phyloP scores from a whole-genome alignment of 1,140 invertebrate species.

The Aethina tumida region DNA sequence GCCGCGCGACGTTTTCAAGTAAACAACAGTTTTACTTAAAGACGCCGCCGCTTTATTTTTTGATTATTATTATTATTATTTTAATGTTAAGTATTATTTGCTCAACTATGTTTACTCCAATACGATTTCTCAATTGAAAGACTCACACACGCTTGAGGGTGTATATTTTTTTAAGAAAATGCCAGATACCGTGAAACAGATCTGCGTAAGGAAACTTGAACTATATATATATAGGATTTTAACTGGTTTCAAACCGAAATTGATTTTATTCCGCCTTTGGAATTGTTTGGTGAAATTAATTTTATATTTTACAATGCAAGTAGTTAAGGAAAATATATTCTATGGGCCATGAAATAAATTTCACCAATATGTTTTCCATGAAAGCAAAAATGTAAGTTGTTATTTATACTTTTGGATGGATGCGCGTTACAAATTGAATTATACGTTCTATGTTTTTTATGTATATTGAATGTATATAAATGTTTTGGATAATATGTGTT shows the following conservation, averaged over 20 bases:
- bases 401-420: constrained; percentile 17
- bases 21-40: not conserved
- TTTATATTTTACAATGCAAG: constrained; percentile 14
- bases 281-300: constrained; percentile 17
- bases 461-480: too few relatives aligned
- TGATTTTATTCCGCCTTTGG: constrained; percentile 16
- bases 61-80: constrained; percentile 8
- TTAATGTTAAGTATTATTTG: constrained; percentile 14
- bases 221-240: not conserved
- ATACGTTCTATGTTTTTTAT: too few relatives aligned
- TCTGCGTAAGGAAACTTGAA: constrained; percentile 10
- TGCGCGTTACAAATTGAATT: too few relatives aligned
- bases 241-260: constrained; percentile 6
- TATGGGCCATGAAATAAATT: constrained; percentile 13
- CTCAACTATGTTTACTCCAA: constrained; percentile 11
- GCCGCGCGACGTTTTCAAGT: constrained; percentile 3
- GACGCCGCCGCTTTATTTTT: not conserved
- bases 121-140: constrained; percentile 9
- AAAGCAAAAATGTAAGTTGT: constrained; percentile 17
- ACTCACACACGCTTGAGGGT: constrained; percentile 4
- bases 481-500: too few relatives aligned
- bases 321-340: constrained; percentile 7
- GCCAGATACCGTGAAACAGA: too few relatives aligned
- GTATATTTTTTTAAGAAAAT: too few relatives aligned
- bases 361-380: constrained; percentile 23